These are phyloP conservation scores for Drosophila sp. DNA, from an alignment of 1,140 invertebrate genomes.

Conservation along the genomic window DNA sequence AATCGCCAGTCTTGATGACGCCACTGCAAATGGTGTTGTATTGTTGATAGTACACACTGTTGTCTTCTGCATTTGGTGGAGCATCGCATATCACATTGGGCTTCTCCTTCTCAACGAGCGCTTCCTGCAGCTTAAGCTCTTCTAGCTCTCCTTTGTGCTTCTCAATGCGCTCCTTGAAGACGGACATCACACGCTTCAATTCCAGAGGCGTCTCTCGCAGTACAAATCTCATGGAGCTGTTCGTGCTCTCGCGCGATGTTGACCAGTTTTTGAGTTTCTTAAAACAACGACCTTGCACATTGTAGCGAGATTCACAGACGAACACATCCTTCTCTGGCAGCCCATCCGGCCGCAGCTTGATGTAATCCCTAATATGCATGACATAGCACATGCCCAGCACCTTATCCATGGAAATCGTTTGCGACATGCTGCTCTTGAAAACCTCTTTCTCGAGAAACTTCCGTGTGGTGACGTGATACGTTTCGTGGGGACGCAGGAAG, in stretches of 20 bases:
- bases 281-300: conserved; percentile 92
- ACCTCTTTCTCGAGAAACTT: conserved; percentile 98
- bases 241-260: conserved; percentile 73
- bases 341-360: conserved; percentile 93
- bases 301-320: conserved; percentile 98
- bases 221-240: conserved; percentile 88
- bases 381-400: conserved; percentile 97
- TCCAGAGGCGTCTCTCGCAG: conserved; percentile 90
- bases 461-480: conserved; percentile 96
- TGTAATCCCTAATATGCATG: conserved; percentile 97
- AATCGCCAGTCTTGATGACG: conserved; percentile 95
- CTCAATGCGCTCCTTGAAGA: conserved; percentile 95
- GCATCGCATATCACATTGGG: conserved; percentile 88
- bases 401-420: conserved; percentile 92
- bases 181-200: conserved; percentile 94
- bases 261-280: conserved; percentile 98
- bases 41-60: conserved; percentile 95
- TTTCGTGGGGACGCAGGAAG: conserved; percentile 92
- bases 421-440: conserved; percentile 94
- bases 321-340: conserved; percentile 97
- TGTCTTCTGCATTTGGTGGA: conserved; percentile 87
- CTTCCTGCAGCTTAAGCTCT: conserved; percentile 92
- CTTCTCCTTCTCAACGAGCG: conserved; percentile 91
- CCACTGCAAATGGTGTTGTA: conserved; percentile 93
- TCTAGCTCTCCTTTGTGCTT: conserved; percentile 96